Evolutionary conservation across 1,140 invertebrate genomes (phyloP).

Genomic region (Eriocheir sinensis): DNA sequence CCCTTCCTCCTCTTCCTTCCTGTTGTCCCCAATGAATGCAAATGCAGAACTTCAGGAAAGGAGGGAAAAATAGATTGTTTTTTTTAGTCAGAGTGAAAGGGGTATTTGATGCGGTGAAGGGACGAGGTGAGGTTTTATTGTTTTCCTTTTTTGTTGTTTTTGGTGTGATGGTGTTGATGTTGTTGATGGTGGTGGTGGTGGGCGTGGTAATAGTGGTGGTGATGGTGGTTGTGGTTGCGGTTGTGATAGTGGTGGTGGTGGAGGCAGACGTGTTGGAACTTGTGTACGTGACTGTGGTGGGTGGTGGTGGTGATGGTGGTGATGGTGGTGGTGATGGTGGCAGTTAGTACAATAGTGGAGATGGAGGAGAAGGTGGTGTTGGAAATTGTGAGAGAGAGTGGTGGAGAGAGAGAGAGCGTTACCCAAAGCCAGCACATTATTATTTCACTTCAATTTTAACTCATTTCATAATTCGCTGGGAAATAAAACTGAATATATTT

Average conservation of each 20-base stretch:
- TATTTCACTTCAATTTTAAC: background rate
- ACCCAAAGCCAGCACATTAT: background rate
- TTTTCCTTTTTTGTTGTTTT: too few relatives aligned
- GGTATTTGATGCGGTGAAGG: too few relatives aligned
- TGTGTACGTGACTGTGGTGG: background rate
- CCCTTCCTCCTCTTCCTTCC: background rate
- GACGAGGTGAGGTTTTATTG: too few relatives aligned
- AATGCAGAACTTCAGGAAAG: too few relatives aligned
- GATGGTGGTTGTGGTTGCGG: too few relatives aligned
- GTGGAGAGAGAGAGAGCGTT: background rate
- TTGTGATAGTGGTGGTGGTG: too few relatives aligned
- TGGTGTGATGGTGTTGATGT: too few relatives aligned
- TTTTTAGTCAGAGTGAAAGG: too few relatives aligned
- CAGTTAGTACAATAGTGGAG: background rate
- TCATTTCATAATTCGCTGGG: background rate
- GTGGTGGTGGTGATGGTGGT: slow-evolving; percentile 15
- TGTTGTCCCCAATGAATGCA: too few relatives aligned
- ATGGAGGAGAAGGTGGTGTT: background rate
- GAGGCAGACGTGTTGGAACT: background rate
- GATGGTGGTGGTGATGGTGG: background rate
- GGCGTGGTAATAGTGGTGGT: too few relatives aligned
- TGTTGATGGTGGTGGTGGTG: too few relatives aligned
- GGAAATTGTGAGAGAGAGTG: background rate
- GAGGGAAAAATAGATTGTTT: too few relatives aligned
- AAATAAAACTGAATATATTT: background rate